phyloP scores from a whole-genome alignment of 2,888 invertebrate genomes.

The Sinohyriopsis cumingii region DNA sequence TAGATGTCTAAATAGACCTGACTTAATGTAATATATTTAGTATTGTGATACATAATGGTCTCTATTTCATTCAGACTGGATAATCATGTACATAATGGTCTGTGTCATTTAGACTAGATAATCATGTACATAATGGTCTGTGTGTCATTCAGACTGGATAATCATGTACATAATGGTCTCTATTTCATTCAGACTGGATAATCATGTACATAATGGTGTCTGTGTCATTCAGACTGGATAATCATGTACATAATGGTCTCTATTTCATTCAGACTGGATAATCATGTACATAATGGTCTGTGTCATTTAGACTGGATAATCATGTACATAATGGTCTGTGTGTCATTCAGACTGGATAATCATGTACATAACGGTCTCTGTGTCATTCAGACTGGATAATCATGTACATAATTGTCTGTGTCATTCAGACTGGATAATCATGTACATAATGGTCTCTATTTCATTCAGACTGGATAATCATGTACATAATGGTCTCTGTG shows the following conservation, averaged over 20 bases:
- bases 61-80: constrained; percentile 27
- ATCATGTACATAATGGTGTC: constrained; percentile 33
- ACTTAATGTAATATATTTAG: too few species aligned
- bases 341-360: constrained; percentile 37
- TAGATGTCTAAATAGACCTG: too few species aligned
- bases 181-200: constrained; percentile 31
- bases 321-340: constrained; percentile 18
- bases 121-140: constrained; percentile 32
- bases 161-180: constrained; percentile 33
- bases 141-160: constrained; percentile 31
- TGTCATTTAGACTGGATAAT: constrained; percentile 37
- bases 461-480: constrained; percentile 37
- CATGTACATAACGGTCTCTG: constrained; percentile 20
- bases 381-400: constrained; percentile 37
- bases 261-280: constrained; percentile 31
- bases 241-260: constrained; percentile 33
- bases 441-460: constrained; percentile 17
- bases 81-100: constrained; percentile 34
- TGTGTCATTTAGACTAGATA: constrained; percentile 31
- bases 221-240: constrained; percentile 31
- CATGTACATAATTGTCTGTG: constrained; percentile 15
- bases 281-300: constrained; percentile 28
- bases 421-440: constrained; percentile 37
- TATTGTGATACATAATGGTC: too few species aligned
- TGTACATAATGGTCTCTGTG: constrained; percentile 17